Conservation (phyloP, 2,113 vertebrate species). For the Asarcornis scutulata region DNA sequence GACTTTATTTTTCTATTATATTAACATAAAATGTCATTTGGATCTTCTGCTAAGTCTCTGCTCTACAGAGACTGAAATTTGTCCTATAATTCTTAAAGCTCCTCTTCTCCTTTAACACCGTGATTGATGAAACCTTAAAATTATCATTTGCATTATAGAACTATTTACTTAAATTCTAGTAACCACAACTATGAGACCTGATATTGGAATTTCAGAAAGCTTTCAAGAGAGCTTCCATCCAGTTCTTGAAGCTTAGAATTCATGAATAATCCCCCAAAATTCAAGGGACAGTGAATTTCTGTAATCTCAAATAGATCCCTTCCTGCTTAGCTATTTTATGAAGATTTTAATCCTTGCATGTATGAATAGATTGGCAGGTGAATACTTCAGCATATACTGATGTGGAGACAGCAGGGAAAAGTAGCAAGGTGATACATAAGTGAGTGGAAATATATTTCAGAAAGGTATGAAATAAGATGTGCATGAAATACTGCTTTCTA, state of each 20-base stretch:
- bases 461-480: rapidly evolving
- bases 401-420: rapidly evolving
- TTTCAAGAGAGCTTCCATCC: rapidly evolving
- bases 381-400: not conserved
- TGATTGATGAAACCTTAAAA: rapidly evolving
- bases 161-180: rapidly evolving
- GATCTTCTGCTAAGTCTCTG: not conserved
- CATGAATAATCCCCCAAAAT: rapidly evolving
- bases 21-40: rapidly evolving
- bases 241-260: rapidly evolving
- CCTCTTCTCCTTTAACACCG: rapidly evolving
- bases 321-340: rapidly evolving
- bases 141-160: rapidly evolving
- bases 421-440: rapidly evolving
- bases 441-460: not conserved
- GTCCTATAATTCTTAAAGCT: not conserved
- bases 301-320: not conserved
- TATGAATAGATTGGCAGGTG: not conserved
- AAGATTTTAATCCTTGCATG: not conserved
- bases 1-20: rapidly evolving
- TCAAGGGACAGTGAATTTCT: rapidly evolving
- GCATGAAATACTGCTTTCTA: rapidly evolving
- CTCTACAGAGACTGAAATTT: rapidly evolving
- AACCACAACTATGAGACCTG: not conserved
- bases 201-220: rapidly evolving